A percentile compares a stretch with the other conserved stretches of the same genome.
Evolutionary conservation across 2,797 vertebrate genomes (phyloP).

Genomic region (Mallotus villosus): DNA sequence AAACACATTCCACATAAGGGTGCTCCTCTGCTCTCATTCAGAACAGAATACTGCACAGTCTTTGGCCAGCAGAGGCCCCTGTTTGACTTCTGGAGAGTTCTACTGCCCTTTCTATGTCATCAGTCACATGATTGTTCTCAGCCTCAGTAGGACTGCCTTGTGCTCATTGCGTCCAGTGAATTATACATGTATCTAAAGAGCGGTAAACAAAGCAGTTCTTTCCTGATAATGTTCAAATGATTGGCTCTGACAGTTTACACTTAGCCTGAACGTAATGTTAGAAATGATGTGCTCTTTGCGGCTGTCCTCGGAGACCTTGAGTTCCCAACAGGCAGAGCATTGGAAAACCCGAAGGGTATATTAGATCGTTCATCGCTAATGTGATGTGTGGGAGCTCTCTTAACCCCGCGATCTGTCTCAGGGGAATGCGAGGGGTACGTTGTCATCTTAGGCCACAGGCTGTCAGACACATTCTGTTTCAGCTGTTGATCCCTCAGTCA

Average conservation of each 20-base stretch:
- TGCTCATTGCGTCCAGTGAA: conserved; percentile 4
- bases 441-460: conserved; percentile 18
- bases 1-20: too few relatives aligned
- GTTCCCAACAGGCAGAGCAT: neutral
- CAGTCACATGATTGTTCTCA: neutral
- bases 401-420: neutral
- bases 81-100: conserved; percentile 51
- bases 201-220: neutral
- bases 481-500: conserved; percentile 31
- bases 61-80: conserved; percentile 73
- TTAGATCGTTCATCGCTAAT: conserved; percentile 4
- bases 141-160: neutral
- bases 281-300: neutral
- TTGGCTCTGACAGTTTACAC: neutral
- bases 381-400: neutral
- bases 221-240: neutral
- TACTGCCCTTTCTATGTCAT: neutral
- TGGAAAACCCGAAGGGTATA: neutral
- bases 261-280: too few relatives aligned
- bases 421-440: conserved; percentile 10
- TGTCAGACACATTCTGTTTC: conserved; percentile 30
- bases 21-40: neutral
- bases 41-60: conserved; percentile 18
- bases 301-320: neutral
- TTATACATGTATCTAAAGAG: neutral